Conservation (phyloP, 1,140 invertebrate genomes). For the Gyrodactylus bullatarudis region DNA sequence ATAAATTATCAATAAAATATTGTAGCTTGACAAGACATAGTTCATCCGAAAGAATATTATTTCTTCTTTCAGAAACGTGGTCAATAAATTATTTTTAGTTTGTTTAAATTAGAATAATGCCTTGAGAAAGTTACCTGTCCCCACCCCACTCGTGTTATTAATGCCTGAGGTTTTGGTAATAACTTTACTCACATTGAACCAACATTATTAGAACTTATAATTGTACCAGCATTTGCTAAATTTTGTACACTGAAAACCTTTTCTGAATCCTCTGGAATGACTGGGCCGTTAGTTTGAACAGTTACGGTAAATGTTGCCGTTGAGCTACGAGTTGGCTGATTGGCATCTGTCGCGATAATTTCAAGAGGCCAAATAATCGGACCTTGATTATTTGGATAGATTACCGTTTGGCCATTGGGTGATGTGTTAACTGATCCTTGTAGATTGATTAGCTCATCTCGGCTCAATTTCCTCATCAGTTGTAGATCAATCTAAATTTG, state of each 20-base stretch:
- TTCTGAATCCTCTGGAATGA: neutral
- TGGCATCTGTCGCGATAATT: neutral
- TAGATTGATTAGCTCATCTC: neutral
- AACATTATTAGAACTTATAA: neutral
- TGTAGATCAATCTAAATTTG: neutral
- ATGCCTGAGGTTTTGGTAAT: too few relatives aligned
- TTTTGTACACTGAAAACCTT: neutral
- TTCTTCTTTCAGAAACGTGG: too few relatives aligned
- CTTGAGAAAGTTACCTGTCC: too few relatives aligned
- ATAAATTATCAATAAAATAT: too few relatives aligned
- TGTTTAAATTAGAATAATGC: too few relatives aligned
- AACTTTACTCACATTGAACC: neutral
- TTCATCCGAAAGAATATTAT: too few relatives aligned
- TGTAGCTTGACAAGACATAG: too few relatives aligned
- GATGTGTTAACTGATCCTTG: neutral
- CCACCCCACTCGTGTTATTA: too few relatives aligned
- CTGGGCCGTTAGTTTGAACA: neutral
- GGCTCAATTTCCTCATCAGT: neutral
- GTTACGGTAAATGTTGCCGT: neutral
- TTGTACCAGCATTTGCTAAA: neutral
- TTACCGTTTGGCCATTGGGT: neutral
- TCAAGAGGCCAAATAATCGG: neutral
- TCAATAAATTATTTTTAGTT: too few relatives aligned
- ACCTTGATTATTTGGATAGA: neutral
- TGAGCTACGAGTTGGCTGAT: neutral